Evolutionary conservation across 2,113 vertebrate species (phyloP), one percentile per base, ranked within the genome.

Genomic region (Cygnus atratus): DNA sequence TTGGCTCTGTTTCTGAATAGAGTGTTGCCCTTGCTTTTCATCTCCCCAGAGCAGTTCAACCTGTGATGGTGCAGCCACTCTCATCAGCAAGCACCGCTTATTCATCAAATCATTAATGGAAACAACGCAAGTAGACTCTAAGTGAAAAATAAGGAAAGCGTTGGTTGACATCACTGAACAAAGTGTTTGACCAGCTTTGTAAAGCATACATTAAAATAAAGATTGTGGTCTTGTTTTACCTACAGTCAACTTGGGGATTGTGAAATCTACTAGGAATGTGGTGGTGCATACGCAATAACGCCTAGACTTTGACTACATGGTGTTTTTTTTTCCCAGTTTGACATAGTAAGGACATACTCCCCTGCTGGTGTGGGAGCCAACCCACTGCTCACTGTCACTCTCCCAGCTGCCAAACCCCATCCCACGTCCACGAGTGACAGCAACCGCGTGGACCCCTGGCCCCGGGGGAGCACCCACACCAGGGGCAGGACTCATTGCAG

Each of bases 1-100:
- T 44, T 52, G 24, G 15, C 43, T 71, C 28, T 46, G 2, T 39
- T 84, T 68, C 80, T 17, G 11, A 57, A n/a, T 19, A 37, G 1
- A 2, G 17, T 7, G 16, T 14, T 1, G 0, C 52, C 26, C 25
- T 44, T 22, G 16, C 29, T 65, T 28, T 19, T 10, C 19, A 18
- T 15, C 28, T 92, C 10, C 37, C 28, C 22, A 57, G 0, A 88
- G 39, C 63, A 61, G 28, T 50, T 80, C 65, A 61, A 12, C 29
- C 25, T 73, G 1, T 70, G 43, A 29, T 50, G 19, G 48, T 65
- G 13, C 31, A 61, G 19, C 17, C n/a, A 26, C 33, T 46, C 77
- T 24, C 48, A 52, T 52, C n/a, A 75, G 62, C 75, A 88, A 91
- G 81, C 25, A 75, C 57, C 41, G 37, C 16, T n/a, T 55, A 31